phyloP scores from a whole-genome alignment of 2,113 vertebrate genomes.

The Campylomormyrus numenius region DNA sequence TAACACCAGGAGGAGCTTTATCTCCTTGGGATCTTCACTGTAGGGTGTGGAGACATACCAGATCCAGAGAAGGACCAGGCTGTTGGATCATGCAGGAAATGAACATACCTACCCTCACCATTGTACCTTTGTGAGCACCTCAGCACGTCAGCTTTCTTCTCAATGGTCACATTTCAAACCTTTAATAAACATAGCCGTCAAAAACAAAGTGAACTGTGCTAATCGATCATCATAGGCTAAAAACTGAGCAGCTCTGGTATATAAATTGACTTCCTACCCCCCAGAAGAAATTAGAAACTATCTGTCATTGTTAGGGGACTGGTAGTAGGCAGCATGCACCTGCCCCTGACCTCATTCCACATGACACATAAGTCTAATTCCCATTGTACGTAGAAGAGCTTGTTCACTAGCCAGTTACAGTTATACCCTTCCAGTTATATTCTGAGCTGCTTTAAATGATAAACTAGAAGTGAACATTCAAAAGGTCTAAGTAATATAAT shows the following conservation, averaged over 20 bases:
- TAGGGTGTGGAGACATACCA: not conserved
- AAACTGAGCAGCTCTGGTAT: not conserved
- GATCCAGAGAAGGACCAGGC: not conserved
- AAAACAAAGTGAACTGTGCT: not conserved
- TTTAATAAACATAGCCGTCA: not conserved
- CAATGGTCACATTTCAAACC: not conserved
- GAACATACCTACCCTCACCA: not conserved
- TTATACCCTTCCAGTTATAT: not conserved
- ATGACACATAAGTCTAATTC: not conserved
- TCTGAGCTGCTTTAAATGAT: not conserved
- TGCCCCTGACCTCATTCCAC: not conserved
- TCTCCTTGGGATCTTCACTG: not conserved
- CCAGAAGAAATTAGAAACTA: not conserved
- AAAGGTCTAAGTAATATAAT: not conserved
- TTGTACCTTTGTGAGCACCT: not conserved
- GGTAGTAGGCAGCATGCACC: not conserved
- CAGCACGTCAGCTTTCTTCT: not conserved
- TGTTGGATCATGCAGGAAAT: not conserved
- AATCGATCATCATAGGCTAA: not conserved
- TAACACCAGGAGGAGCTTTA: not conserved
- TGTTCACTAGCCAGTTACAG: not conserved
- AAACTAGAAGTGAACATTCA: not conserved
- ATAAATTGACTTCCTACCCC: not conserved
- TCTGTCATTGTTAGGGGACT: not conserved
- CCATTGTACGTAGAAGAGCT: not conserved